Evolutionary conservation across 2,113 vertebrate species (phyloP).

Genomic region (Plotosus lineatus): DNA sequence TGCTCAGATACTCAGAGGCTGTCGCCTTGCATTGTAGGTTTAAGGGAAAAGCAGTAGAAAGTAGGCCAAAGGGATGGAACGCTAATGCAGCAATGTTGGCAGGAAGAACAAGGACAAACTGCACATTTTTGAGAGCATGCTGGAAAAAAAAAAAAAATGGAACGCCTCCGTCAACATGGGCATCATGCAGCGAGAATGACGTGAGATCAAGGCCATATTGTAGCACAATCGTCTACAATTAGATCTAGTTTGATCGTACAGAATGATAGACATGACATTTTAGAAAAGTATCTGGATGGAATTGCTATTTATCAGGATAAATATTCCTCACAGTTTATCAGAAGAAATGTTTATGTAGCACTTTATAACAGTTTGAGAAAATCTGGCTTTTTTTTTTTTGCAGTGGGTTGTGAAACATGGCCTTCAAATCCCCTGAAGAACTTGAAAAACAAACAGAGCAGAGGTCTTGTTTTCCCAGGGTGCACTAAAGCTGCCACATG

Average conservation of each 20-base stretch:
- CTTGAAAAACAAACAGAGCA: constrained; percentile 48
- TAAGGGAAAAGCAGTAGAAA: constrained; percentile 47
- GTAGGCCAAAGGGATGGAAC: constrained; percentile 62
- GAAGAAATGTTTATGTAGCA: constrained; percentile 25
- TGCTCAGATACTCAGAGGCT: constrained; percentile 33
- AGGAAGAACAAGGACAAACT: constrained; percentile 67
- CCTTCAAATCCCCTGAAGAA: constrained; percentile 42
- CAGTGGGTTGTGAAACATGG: constrained; percentile 47
- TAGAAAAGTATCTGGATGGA: neutral
- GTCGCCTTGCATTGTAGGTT: constrained; percentile 48
- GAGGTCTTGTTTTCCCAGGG: constrained; percentile 51
- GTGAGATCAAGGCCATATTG: neutral
- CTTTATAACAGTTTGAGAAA: constrained; percentile 27
- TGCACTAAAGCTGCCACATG: constrained; percentile 52
- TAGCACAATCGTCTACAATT: no score
- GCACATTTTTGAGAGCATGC: constrained; percentile 42
- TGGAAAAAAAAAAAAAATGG: constrained; percentile 52
- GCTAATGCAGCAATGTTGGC: constrained; percentile 49
- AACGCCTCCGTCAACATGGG: constrained; percentile 22
- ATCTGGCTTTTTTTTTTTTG: constrained; percentile 23
- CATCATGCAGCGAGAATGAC: neutral
- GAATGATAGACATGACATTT: neutral
- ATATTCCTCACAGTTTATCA: constrained; percentile 17
- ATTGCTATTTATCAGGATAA: neutral
- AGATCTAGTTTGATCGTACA: no score